A percentile compares a stretch with the other conserved stretches of the same genome.
Conservation (phyloP, 2,797 vertebrate species). For the Oreochromis mossambicus region DNA sequence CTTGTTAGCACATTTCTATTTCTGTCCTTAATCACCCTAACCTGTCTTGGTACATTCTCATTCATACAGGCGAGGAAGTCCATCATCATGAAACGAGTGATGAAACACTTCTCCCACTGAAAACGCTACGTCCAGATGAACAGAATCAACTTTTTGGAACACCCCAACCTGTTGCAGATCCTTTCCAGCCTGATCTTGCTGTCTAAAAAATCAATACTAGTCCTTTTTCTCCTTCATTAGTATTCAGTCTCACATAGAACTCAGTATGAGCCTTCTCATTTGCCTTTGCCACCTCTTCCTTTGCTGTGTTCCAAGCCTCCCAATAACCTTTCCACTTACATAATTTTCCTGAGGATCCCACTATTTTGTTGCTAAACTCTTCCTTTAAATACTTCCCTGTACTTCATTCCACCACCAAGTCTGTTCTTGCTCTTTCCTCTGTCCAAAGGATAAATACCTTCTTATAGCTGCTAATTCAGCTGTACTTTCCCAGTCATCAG, state of each 20-base stretch:
- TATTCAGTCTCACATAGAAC: background rate
- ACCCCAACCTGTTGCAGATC: background rate
- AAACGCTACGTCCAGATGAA: rapidly evolving
- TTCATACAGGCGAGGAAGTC: background rate
- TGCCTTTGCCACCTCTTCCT: background rate
- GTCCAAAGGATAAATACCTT: background rate
- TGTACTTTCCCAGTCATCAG: background rate
- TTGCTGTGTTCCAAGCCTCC: background rate
- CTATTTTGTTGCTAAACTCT: background rate
- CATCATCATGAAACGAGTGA: background rate
- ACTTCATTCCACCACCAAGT: background rate
- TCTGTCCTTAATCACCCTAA: background rate
- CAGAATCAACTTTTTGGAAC: background rate
- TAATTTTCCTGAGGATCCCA: rapidly evolving
- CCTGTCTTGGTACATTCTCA: background rate
- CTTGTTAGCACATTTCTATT: background rate
- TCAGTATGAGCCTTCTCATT: background rate
- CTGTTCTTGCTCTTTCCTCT: background rate
- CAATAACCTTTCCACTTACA: background rate
- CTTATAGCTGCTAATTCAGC: background rate
- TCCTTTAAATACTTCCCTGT: background rate
- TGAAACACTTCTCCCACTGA: background rate
- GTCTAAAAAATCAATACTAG: background rate
- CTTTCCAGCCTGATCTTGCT: rapidly evolving
- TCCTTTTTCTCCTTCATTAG: background rate